Evolutionary conservation across 1,140 invertebrate species (phyloP).

Genomic region (Pseudoatta argentina): DNA sequence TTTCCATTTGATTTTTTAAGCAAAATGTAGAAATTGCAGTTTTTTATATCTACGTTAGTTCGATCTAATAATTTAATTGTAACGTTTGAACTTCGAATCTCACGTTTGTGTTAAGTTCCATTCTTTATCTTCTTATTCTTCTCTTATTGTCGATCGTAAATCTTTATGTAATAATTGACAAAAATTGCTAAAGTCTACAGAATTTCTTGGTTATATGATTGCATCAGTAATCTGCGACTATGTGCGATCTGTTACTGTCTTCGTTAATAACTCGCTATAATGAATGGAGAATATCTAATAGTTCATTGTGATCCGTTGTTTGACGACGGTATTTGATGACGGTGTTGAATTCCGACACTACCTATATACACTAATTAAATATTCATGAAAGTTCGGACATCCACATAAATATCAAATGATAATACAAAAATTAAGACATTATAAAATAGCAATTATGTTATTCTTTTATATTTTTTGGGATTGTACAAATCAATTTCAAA

Average conservation of each 20-base stretch:
- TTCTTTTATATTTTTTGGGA: no score
- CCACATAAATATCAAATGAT: no score
- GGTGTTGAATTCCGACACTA: slow-evolving; percentile 40
- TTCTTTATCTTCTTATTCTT: not conserved
- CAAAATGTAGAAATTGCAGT: not conserved
- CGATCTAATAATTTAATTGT: not conserved
- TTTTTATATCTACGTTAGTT: not conserved
- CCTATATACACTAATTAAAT: not conserved
- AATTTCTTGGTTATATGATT: slow-evolving; percentile 4
- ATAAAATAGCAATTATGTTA: no score
- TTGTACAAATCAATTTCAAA: no score
- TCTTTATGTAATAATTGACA: not conserved
- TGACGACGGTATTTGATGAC: slow-evolving; percentile 45
- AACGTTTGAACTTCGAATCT: not conserved
- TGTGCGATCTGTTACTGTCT: slow-evolving; percentile 63
- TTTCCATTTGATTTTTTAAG: not conserved
- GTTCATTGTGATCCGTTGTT: not conserved
- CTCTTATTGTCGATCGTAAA: not conserved
- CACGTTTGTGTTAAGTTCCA: not conserved
- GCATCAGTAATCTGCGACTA: slow-evolving; percentile 18
- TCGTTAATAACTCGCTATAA: slow-evolving; percentile 49
- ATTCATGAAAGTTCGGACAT: no score
- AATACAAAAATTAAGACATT: no score
- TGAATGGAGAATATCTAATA: slow-evolving; percentile 55
- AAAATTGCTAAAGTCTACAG: not conserved